phyloP scores from a whole-genome alignment of 2,888 invertebrate species.

The Barypeithes pellucidus region DNA sequence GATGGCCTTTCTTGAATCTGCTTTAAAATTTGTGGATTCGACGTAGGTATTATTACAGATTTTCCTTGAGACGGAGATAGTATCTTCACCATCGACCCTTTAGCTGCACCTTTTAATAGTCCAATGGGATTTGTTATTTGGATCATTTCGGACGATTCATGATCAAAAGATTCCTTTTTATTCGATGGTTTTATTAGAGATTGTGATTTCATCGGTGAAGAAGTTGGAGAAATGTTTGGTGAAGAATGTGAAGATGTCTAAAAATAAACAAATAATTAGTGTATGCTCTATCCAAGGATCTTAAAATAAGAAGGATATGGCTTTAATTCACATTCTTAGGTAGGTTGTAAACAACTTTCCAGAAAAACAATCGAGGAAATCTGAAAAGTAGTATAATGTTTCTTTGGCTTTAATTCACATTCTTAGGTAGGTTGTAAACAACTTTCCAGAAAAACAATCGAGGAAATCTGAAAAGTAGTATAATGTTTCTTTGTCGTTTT shows the following conservation, averaged over 20 bases:
- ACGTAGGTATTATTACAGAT: conserved; percentile 71
- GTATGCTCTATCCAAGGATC: no score
- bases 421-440: no score
- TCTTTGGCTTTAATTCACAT: no score
- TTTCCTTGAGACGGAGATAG: conserved; percentile 68
- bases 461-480: no score
- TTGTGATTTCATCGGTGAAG: conserved; percentile 37
- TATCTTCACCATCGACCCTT: conserved; percentile 65
- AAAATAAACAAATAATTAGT: not conserved
- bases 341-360: no score
- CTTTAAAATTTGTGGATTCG: conserved; percentile 66
- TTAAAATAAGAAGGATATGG: no score
- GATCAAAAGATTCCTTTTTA: conserved; percentile 39
- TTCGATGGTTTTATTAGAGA: conserved; percentile 33
- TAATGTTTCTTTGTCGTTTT: no score
- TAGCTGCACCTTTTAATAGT: conserved; percentile 36
- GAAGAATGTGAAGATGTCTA: not conserved
- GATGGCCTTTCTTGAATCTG: conserved; percentile 62
- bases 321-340: no score
- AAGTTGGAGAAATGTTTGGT: conserved; percentile 29
- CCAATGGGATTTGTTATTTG: conserved; percentile 46
- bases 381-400: no score
- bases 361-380: no score
- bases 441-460: no score
- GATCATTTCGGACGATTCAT: conserved; percentile 41